Evolutionary conservation across 2,797 vertebrate genomes (phyloP), one percentile per base, ranked within the genome.

Genomic region (Rallus crepitans): DNA sequence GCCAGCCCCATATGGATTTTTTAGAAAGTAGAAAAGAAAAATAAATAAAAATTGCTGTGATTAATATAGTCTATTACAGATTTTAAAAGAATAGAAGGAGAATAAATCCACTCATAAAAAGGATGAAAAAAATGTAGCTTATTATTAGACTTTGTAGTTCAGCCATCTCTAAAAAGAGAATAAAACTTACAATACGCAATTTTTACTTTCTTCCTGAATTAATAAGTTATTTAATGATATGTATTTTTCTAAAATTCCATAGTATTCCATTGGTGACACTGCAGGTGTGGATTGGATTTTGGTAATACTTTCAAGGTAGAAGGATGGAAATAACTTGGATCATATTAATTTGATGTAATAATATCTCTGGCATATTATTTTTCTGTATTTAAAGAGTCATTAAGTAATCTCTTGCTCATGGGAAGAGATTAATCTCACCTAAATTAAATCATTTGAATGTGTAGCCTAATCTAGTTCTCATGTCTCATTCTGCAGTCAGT

Each of bases 81-180:
- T 23, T 68, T 85, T 82, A 82, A 87, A 91, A 14, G 13, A 57
- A 59, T 42, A 75, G 69, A 75, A 75, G 25, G 14, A 10, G 23
- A 91, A 81, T 70, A 78, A 89, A 91, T 87, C n/a, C 70, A 42
- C 20, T 75, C 35, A 71, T 42, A 70, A 91, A 89, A 83, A 81
- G 31, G 18, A 25, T 80, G 39, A 70, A 15, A 80, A 72, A 85
- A n/a, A 56, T 85, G 68, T 30, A 70, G 24, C 27, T 65, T 77
- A 17, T 37, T 77, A 14, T 89, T 70, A 83, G 77, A 7, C 17
- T 65, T 80, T 9, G 3, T 37, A 83, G 25, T 57, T 90, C 37
- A 77, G 40, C 47, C 9, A 65, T 79, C 7, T 57, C 23, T 73
- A 73, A 37, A 94, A 92, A 87, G 21, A 45, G 10, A 73, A 77